Evolutionary conservation across 2,888 invertebrate genomes (phyloP).

Genomic region (Caenorhabditis sp.): DNA sequence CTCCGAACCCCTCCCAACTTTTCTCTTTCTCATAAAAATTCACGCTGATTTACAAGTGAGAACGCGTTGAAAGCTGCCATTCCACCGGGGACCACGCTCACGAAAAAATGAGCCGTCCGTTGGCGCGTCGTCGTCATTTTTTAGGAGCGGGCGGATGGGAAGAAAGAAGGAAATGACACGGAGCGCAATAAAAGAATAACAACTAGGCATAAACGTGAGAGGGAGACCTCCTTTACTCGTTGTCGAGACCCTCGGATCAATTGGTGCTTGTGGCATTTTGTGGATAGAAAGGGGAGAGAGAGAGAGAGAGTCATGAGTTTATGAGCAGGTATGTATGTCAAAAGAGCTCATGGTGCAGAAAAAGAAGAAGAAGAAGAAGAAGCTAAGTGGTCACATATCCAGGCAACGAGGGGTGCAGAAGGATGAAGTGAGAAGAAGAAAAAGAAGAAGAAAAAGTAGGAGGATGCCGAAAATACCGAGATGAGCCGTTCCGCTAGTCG

Average conservation of each 20-base stretch:
- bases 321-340: constrained; percentile 42
- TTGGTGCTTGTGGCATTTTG: constrained; percentile 12
- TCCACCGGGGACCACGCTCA: constrained; percentile 1
- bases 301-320: constrained; percentile 27
- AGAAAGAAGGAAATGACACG: background rate
- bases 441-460: background rate
- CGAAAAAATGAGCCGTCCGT: constrained; percentile 23
- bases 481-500: background rate
- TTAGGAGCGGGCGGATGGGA: constrained; percentile 4
- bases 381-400: constrained; percentile 14
- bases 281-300: background rate
- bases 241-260: constrained; percentile 2
- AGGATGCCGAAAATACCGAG: constrained; percentile 7
- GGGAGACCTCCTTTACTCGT: too few species aligned
- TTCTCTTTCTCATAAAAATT: constrained; percentile 26
- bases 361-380: constrained; percentile 2
- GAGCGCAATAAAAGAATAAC: constrained; percentile 50
- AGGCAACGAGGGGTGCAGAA: constrained; percentile 17
- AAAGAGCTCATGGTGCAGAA: background rate
- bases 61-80: constrained; percentile 7
- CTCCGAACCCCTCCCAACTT: too few species aligned
- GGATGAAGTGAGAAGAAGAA: constrained; percentile 2
- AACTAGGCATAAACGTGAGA: constrained; percentile 47
- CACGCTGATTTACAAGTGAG: constrained; percentile 43
- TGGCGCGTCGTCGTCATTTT: constrained; percentile 17